phyloP scores from a whole-genome alignment of 1,140 invertebrate species.

The Pygmarrhopalites habei region DNA sequence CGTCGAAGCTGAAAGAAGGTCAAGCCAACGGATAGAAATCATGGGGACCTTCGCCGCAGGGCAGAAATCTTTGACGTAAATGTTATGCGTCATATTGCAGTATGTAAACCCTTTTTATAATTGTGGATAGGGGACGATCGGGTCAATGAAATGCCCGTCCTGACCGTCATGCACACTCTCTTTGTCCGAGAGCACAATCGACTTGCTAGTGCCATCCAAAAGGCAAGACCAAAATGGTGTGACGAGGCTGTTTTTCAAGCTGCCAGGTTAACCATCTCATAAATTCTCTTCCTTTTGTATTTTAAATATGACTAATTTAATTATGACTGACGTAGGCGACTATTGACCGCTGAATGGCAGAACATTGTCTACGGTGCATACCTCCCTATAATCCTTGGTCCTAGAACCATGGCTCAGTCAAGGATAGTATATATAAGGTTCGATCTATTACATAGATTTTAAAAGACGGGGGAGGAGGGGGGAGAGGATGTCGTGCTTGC shows the following conservation, averaged over 20 bases:
- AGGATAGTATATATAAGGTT: too few relatives aligned
- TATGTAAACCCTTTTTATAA: too few relatives aligned
- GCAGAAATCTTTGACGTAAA: too few relatives aligned
- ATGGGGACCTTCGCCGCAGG: slow-evolving; percentile 33
- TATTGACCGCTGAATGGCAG: slow-evolving; percentile 82
- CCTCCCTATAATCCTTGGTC: slow-evolving; percentile 82
- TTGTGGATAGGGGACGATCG: slow-evolving; percentile 36
- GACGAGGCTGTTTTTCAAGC: slow-evolving; percentile 29
- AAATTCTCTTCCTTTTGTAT: neutral
- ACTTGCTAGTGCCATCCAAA: slow-evolving; percentile 25
- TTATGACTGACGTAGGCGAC: slow-evolving; percentile 52
- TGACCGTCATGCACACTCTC: slow-evolving; percentile 33
- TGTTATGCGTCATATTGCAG: too few relatives aligned
- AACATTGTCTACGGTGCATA: slow-evolving; percentile 93
- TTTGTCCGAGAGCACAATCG: slow-evolving; percentile 38
- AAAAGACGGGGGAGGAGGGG: too few relatives aligned
- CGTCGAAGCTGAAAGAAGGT: slow-evolving; percentile 13
- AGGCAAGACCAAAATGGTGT: slow-evolving; percentile 1
- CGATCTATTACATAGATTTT: too few relatives aligned
- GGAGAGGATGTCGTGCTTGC: too few relatives aligned
- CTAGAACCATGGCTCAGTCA: slow-evolving; percentile 86
- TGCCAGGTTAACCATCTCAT: slow-evolving; percentile 17
- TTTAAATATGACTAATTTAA: neutral
- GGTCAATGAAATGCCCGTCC: slow-evolving; percentile 37
- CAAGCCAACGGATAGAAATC: slow-evolving; percentile 13